Base-by-base conservation (phyloP, 2,113 vertebrate species). In the Ailurus styani region DNA sequence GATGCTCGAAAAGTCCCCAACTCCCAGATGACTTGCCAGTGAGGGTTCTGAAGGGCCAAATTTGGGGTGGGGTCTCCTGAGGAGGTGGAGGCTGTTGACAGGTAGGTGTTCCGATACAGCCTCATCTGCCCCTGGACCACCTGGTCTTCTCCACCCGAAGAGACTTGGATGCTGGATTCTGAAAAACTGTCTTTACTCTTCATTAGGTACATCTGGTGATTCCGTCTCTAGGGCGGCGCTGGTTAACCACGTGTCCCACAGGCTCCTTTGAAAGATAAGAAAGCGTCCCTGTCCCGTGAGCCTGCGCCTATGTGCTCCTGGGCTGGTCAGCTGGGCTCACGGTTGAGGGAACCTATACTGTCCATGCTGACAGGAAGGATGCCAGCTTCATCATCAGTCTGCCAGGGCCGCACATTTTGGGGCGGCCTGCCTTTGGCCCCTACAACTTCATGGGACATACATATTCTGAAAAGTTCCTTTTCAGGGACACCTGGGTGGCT, bases 101-200 rank as follows among this genome's bases (percentile, higher is more conserved):
- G 27, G 72, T 57, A 29, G 25, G 42, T 25, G 6, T 27, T 73
- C 12, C 0, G 0, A 27, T 29, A 13, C 3, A 7, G 25, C 6
- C 29, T 10, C 5, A 8, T 70, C 66, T 37, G 66, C n/a, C n/a
- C 4, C 18, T n/a, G n/a, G 0, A 34, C 8, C 17, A 17, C 68
- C 10, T 6, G 25, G 25, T 45, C 42, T 73, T 45, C 23, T 29
- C 72, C 25, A 4, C 72, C 2, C 15, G 21, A 29, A 75, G 40
- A 45, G 25, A 75, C 40, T 29, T 75, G 40, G 37, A 45, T 45
- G 29, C 72, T 45, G 13, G 37, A 45, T 45, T 45, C 72, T 45
- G 13, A 17, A 75, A 75, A 68, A 3, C 66, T 45, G 72, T 2
- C 25, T 45, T 75, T 27, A 25, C 14, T 45, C 40, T 75, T 75